These are phyloP conservation scores for Urocitellus parryii DNA, from an alignment of 2,113 vertebrate genomes.

Conservation along the genomic window DNA sequence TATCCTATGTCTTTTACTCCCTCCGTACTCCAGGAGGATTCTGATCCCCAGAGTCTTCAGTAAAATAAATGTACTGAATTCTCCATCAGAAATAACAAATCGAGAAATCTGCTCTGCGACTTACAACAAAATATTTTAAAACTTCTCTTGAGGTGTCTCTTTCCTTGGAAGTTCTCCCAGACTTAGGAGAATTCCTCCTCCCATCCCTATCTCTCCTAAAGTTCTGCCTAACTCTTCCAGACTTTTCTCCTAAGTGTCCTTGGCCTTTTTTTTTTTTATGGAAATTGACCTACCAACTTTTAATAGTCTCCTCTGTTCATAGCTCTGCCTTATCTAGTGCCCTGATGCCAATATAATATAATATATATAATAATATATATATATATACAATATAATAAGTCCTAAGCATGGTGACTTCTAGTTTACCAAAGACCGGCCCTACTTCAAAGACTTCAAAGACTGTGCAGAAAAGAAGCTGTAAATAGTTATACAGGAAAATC, in stretches of 20 bases:
- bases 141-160: neutral
- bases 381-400: neutral
- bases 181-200: neutral
- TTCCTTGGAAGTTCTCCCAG: neutral
- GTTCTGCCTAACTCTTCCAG: neutral
- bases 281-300: neutral
- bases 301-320: neutral
- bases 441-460: neutral
- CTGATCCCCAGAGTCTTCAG: neutral
- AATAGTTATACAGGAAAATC: neutral
- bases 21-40: slow-evolving; percentile 6
- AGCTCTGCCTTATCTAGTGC: neutral
- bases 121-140: neutral
- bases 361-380: too few species aligned
- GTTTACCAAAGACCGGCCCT: neutral
- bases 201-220: neutral
- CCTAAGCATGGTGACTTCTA: neutral
- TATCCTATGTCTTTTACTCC: neutral
- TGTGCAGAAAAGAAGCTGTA: neutral
- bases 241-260: neutral
- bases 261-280: neutral
- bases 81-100: neutral
- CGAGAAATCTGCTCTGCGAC: neutral
- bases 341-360: neutral
- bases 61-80: neutral